A percentile compares a stretch with the other conserved stretches of the same genome.
These are phyloP conservation scores for Heteronetta atricapilla DNA, from an alignment of 2,113 vertebrate genomes.

Conservation along the genomic window DNA sequence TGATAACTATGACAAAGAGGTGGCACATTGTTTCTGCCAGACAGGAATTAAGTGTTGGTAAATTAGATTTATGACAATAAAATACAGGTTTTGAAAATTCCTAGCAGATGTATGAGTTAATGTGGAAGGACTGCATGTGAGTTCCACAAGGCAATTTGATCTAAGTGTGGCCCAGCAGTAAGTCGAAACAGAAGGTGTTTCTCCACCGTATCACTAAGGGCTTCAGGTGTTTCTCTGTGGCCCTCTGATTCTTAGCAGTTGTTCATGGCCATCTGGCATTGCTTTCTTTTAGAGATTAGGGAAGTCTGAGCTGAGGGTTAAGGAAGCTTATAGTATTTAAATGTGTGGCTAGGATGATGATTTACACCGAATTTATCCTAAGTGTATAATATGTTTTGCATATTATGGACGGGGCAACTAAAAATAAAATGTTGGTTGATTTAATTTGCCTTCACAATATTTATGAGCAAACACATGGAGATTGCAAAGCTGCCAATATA, in stretches of 20 bases:
- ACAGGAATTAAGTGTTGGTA: neutral
- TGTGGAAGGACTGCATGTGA: neutral
- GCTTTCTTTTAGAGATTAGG: conserved; percentile 83
- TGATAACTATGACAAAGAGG: neutral
- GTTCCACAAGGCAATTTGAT: neutral
- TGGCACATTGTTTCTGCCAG: neutral
- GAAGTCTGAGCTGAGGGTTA: conserved; percentile 74
- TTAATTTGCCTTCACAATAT: conserved; percentile 2
- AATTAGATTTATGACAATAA: neutral
- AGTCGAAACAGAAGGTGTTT: conserved; percentile 19
- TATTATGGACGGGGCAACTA: neutral
- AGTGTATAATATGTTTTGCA: conserved; percentile 49
- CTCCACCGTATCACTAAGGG: conserved; percentile 13
- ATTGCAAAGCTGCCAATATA: neutral
- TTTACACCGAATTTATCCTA: conserved; percentile 55
- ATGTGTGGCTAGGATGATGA: conserved; percentile 53
- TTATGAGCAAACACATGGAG: neutral
- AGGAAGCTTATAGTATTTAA: conserved; percentile 76
- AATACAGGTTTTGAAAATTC: neutral
- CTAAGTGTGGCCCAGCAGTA: neutral
- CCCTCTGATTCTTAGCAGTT: conserved; percentile 78
- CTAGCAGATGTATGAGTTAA: neutral
- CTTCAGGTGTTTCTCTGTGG: conserved; percentile 69
- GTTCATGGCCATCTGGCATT: conserved; percentile 82
- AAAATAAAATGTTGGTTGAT: neutral